These are phyloP conservation scores for Coreoperca whiteheadi DNA, from an alignment of 2,113 vertebrate species.

Conservation along the genomic window DNA sequence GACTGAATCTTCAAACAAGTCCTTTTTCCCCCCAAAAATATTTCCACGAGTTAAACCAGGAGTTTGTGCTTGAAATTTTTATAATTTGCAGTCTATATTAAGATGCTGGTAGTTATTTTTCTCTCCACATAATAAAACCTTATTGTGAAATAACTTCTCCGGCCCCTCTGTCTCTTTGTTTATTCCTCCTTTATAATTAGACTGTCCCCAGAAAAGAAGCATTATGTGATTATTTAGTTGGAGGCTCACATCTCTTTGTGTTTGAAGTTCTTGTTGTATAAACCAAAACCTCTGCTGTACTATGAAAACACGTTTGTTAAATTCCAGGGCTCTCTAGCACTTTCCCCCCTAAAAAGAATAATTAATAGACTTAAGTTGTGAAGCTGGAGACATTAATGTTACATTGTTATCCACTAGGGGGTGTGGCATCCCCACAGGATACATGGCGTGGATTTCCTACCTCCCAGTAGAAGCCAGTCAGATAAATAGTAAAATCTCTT, in stretches of 20 bases:
- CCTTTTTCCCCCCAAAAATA: neutral
- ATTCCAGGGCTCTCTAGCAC: neutral
- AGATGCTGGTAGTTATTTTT: neutral
- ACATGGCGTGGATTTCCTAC: neutral
- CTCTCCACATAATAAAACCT: neutral
- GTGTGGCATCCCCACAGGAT: slow-evolving; percentile 33
- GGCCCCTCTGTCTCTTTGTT: neutral
- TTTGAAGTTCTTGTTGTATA: neutral
- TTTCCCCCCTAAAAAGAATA: neutral
- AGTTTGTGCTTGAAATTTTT: neutral
- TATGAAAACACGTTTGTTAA: neutral
- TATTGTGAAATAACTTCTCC: neutral
- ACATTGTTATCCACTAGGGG: slow-evolving; percentile 51
- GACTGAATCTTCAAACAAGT: neutral
- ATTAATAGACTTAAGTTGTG: neutral
- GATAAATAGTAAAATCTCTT: neutral
- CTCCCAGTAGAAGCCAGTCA: neutral
- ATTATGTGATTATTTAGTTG: neutral
- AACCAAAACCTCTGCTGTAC: fast-evolving
- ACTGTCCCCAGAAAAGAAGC: neutral
- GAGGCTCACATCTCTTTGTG: neutral
- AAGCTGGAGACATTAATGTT: neutral
- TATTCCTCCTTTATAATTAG: neutral
- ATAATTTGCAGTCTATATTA: neutral
- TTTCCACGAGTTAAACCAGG: neutral